Conservation (phyloP, 2,797 vertebrate genomes). For the Cyprinodon diabolis region DNA sequence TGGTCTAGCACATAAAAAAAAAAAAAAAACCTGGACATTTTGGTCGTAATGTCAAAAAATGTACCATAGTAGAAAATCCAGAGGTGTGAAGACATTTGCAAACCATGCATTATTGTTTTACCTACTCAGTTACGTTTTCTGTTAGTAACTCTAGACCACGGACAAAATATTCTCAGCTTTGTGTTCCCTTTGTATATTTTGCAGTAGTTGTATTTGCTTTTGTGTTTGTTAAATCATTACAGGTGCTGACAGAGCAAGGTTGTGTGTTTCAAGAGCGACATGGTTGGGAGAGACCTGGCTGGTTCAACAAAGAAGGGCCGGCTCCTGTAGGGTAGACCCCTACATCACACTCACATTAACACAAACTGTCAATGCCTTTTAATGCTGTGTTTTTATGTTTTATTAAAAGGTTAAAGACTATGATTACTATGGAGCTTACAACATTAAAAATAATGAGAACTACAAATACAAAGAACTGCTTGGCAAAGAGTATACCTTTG, state of each 20-base stretch:
- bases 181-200: neutral
- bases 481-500: constrained; percentile 89
- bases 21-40: neutral
- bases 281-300: constrained; percentile 96
- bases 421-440: constrained; percentile 91
- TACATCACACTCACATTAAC: neutral
- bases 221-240: constrained; percentile 6
- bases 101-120: no score
- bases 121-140: neutral
- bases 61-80: no score
- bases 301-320: constrained; percentile 84
- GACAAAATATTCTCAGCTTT: no score
- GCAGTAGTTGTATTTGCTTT: neutral
- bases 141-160: neutral
- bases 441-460: constrained; percentile 68
- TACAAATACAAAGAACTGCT: constrained; percentile 85
- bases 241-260: constrained; percentile 89
- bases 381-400: constrained; percentile 33
- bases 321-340: constrained; percentile 83
- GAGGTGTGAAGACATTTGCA: no score
- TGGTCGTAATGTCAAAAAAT: no score
- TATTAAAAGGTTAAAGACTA: constrained; percentile 85
- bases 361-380: neutral
- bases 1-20: neutral
- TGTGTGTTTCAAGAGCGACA: constrained; percentile 96